Evolutionary conservation across 2,113 vertebrate species (phyloP), one percentile per base, ranked within the genome.

Genomic region (Plotosus lineatus): DNA sequence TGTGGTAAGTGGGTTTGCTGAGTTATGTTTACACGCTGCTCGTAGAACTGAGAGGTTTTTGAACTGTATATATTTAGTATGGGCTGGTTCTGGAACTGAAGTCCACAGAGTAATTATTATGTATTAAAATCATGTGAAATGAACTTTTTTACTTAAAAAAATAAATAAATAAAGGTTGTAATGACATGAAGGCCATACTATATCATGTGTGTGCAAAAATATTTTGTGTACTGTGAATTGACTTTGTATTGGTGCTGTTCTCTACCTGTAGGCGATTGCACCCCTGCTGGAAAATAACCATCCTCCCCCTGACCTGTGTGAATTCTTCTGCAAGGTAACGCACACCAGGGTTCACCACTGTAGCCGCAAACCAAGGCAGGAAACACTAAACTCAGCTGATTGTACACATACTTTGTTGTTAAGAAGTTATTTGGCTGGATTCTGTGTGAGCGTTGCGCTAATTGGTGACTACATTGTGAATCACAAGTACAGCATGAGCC

Each of bases 301-400:
- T 76, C 98, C 98, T 63, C 97, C 98, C 19, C 98, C 98, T 75
- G 96, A 99, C 91, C 95, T 99, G 91, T 99, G 97, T 89, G 97
- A 99, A 95, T 99, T 99, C 94, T 99, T 99, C 90, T 99, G 98
- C 94, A 99, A 99, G 97, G 98, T 99, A 94, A 65, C 1, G 4
- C 5, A n/a, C 66, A 58, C 14, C 15, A n/a, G 65, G 23, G 31
- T 65, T 68, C 28, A 60, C 68, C 38, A 23, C 28, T 31, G 23
- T 17, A 31, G 31, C 55, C 48, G 0, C n/a, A 11, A 72, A 31
- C 38, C 26, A 53, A 44, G n/a, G 50, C 51, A 56, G 17, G 48
- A 75, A 48, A 40, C 46, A 4, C 68, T 36, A 10, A 33, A 19
- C 28, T n/a, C 26, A 46, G 51, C 77, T 55, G 21, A 69, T 31